Conservation (phyloP, 2,888 invertebrate species). For the Apodemia duryi region DNA sequence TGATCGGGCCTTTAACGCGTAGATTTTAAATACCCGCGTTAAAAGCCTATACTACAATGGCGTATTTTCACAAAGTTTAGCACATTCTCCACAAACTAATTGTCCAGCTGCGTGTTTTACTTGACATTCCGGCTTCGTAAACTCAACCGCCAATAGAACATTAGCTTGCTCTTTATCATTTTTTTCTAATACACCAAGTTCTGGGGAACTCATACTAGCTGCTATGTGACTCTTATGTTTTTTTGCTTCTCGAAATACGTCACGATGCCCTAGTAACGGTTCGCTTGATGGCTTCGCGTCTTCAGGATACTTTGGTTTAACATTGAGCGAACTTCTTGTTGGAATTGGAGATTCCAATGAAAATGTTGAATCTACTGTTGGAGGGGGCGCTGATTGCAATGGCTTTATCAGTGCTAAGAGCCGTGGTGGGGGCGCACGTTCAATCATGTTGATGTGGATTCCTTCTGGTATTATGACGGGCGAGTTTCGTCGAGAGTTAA, state of each 20-base stretch:
- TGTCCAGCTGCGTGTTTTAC: constrained; percentile 43
- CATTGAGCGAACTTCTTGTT: constrained; percentile 15
- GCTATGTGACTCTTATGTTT: constrained; percentile 41
- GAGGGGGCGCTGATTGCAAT: constrained; percentile 45
- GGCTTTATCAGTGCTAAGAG: constrained; percentile 60
- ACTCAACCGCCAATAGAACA: constrained; percentile 66
- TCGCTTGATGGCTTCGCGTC: constrained; percentile 60
- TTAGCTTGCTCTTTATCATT: constrained; percentile 41
- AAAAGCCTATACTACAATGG: constrained; percentile 72
- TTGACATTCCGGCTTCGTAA: constrained; percentile 43
- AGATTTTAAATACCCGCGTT: constrained; percentile 72
- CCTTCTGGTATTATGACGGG: constrained; percentile 67
- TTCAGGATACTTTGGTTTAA: constrained; percentile 34
- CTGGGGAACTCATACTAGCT: constrained; percentile 68
- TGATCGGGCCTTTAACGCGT: constrained; percentile 50
- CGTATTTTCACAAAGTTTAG: constrained; percentile 44
- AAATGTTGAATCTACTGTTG: constrained; percentile 35
- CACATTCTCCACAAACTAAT: constrained; percentile 49
- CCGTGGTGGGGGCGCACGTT: constrained; percentile 51
- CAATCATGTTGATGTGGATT: constrained; percentile 82
- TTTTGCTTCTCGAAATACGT: constrained; percentile 35
- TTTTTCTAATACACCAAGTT: constrained; percentile 45
- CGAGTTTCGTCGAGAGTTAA: constrained; percentile 67
- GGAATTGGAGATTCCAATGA: constrained; percentile 37
- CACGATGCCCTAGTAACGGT: constrained; percentile 56